Percentiles rank a stretch among this genome's conserved stretches.
These are phyloP conservation scores for Oreonectes daqikongensis DNA, from an alignment of 2,797 vertebrate species.

Conservation along the genomic window DNA sequence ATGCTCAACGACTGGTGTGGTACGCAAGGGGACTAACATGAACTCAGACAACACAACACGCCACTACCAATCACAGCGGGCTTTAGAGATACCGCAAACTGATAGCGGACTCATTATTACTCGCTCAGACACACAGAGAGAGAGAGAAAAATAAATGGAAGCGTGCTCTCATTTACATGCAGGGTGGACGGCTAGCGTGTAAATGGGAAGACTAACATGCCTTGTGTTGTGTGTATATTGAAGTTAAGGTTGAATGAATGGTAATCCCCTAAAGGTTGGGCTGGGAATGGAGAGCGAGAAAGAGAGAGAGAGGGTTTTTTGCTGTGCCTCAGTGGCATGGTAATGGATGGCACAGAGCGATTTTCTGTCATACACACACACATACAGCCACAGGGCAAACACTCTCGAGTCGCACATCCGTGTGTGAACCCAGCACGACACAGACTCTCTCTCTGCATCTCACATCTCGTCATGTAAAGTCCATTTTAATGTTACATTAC, in stretches of 20 bases:
- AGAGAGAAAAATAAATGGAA: slow-evolving; percentile 25
- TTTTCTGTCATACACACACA: slow-evolving; percentile 31
- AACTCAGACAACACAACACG: slow-evolving; percentile 21
- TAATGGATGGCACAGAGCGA: slow-evolving; percentile 54
- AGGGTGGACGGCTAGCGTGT: slow-evolving; percentile 41
- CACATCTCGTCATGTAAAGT: not conserved
- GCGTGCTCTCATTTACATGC: slow-evolving; percentile 40
- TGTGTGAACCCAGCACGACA: slow-evolving; percentile 41
- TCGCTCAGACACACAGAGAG: not conserved
- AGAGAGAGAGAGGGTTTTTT: slow-evolving; percentile 26
- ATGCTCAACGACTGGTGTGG: slow-evolving; percentile 27
- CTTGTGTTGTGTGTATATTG: slow-evolving; percentile 50
- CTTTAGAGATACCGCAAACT: slow-evolving; percentile 9
- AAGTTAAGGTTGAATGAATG: slow-evolving; percentile 55
- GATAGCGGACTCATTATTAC: slow-evolving; percentile 40
- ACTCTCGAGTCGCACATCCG: slow-evolving; percentile 44
- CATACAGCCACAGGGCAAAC: slow-evolving; percentile 50
- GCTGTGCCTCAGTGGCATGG: slow-evolving; percentile 53
- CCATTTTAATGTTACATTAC: slow-evolving; percentile 17
- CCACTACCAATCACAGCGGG: slow-evolving; percentile 41
- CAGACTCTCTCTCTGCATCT: slow-evolving; percentile 17
- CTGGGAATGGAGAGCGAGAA: slow-evolving; percentile 39
- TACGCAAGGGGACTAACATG: slow-evolving; percentile 36
- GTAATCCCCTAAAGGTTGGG: slow-evolving; percentile 52
- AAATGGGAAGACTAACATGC: slow-evolving; percentile 54